Evolutionary conservation across 2,888 invertebrate species (phyloP).

Genomic region (Hyposoter didymator): DNA sequence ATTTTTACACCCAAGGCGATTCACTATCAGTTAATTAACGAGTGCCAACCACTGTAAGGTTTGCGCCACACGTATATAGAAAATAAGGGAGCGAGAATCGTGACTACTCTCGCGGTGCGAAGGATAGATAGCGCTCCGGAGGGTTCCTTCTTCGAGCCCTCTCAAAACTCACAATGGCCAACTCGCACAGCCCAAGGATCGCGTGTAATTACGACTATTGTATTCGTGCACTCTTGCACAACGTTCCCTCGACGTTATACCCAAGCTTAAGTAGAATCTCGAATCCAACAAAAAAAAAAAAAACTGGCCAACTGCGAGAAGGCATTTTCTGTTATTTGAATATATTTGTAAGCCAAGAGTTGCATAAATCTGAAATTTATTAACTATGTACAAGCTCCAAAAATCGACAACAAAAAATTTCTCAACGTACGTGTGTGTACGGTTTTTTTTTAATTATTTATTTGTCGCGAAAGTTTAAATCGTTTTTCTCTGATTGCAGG

Average conservation of each 20-base stretch:
- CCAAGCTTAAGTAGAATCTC: constrained; percentile 16
- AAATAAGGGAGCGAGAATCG: constrained; percentile 10
- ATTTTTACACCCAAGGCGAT: neutral
- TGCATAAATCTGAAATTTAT: neutral
- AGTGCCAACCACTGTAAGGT: constrained; percentile 29
- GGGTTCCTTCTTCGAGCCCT: constrained; percentile 54
- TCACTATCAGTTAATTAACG: constrained; percentile 25
- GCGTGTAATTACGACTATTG: constrained; percentile 40
- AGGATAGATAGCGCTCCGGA: constrained; percentile 40
- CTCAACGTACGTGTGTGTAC: too few species aligned
- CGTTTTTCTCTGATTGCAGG: constrained; percentile 66
- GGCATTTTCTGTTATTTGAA: neutral
- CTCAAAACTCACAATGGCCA: constrained; percentile 47
- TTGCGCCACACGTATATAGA: neutral
- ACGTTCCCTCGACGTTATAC: constrained; percentile 29
- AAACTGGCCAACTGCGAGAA: constrained; percentile 4
- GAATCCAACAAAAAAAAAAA: constrained; percentile 2
- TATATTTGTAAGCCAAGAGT: neutral
- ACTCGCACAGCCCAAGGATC: constrained; percentile 37
- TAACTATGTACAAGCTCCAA: too few species aligned
- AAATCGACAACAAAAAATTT: too few species aligned
- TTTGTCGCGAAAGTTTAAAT: neutral
- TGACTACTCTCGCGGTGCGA: constrained; percentile 28
- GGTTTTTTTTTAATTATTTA: neutral
- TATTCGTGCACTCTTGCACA: constrained; percentile 40